phyloP scores from a whole-genome alignment of 2,113 vertebrate species.

The Diglossa brunneiventris region DNA sequence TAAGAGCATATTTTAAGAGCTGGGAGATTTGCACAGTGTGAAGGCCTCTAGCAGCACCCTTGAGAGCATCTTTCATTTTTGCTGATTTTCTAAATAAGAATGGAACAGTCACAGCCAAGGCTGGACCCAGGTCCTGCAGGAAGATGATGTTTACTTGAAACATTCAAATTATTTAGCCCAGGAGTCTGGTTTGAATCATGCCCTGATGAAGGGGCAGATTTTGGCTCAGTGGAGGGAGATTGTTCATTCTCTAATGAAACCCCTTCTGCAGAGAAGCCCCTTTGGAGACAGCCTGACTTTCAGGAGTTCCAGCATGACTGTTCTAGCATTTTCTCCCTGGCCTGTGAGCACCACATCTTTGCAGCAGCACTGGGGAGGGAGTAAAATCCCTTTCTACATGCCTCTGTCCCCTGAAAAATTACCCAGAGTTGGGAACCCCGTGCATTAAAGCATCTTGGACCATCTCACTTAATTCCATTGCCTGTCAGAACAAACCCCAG shows the following conservation, averaged over 20 bases:
- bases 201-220: neutral
- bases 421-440: accelerated
- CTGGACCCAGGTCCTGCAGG: neutral
- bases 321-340: neutral
- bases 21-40: neutral
- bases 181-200: neutral
- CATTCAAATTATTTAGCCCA: neutral
- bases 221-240: neutral
- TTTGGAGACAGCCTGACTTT: neutral
- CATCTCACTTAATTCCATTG: neutral
- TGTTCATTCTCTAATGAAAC: neutral
- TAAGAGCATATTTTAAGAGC: neutral
- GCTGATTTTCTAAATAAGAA: neutral
- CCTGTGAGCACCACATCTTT: neutral
- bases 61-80: neutral
- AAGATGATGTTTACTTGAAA: neutral
- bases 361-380: neutral
- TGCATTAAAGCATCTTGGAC: neutral
- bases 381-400: neutral
- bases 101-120: neutral
- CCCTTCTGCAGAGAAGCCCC: neutral
- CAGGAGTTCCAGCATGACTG: neutral
- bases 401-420: neutral
- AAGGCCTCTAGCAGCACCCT: neutral
- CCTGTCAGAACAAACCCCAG: neutral